These are phyloP conservation scores for Trematomus bernacchii DNA, from an alignment of 2,797 vertebrate genomes.

Conservation along the genomic window DNA sequence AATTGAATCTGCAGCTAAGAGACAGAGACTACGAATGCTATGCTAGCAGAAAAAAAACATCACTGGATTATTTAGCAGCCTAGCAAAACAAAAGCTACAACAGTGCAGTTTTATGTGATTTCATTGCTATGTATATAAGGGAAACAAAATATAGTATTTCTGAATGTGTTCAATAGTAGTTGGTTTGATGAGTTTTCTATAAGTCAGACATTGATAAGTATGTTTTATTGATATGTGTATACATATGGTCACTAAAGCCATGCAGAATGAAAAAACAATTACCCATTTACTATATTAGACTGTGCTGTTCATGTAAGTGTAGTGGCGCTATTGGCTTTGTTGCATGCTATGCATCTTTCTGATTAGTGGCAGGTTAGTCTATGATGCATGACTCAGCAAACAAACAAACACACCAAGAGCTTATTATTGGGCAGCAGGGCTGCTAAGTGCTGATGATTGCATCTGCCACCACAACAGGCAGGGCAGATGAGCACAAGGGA, in stretches of 20 bases:
- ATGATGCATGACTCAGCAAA: slow-evolving; percentile 68
- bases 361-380: slow-evolving; percentile 46
- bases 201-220: neutral
- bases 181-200: neutral
- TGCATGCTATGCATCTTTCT: slow-evolving; percentile 39
- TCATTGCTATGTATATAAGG: neutral
- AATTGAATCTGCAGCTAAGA: slow-evolving; percentile 22
- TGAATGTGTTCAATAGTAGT: slow-evolving; percentile 1
- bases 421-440: slow-evolving; percentile 51
- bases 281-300: neutral
- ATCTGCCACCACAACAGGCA: slow-evolving; percentile 38
- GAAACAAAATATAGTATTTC: neutral
- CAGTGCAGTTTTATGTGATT: slow-evolving; percentile 7
- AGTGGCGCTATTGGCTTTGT: slow-evolving; percentile 14
- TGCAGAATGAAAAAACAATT: neutral
- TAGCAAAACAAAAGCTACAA: slow-evolving; percentile 17
- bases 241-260: neutral
- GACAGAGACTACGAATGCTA: neutral
- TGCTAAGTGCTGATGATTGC: slow-evolving; percentile 64
- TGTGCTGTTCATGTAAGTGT: slow-evolving; percentile 1
- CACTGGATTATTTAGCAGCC: slow-evolving; percentile 26
- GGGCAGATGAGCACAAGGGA: slow-evolving; percentile 27
- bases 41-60: neutral
- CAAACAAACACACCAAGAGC: slow-evolving; percentile 51
- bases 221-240: neutral